Evolutionary conservation across 2,797 vertebrate species (phyloP), one percentile per base, ranked within the genome.

Genomic region (Halcyon leucocephala): DNA sequence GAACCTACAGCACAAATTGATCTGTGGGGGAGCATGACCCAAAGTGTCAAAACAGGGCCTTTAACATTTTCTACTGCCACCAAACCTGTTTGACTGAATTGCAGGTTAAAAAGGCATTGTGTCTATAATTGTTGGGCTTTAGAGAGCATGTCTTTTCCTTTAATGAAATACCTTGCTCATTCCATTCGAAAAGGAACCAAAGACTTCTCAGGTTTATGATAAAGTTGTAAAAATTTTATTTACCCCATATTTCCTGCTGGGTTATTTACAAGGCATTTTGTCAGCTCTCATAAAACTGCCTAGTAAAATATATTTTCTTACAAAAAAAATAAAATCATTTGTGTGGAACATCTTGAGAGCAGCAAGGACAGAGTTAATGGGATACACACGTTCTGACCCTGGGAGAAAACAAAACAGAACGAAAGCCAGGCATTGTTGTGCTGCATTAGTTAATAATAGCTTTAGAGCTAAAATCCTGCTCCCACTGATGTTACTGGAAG

Each of bases 241-340:
- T 97, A 96, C 96, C 95, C 96, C 94, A 95, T 97, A 97, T 97
- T 97, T 97, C 97, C 97, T 97, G 97, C 97, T 97, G 97, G 97
- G 97, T 97, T 97, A 97, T 97, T 97, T 97, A 97, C 29, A 89
- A 97, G 97, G 96, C 96, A 96, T 97, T 97, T 97, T 97, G 97
- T 97, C 97, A 97, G 93, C 86, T 97, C 97, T 94, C 97, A 97
- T 97, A 97, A 97, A 97, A 95, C 97, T 97, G 97, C 97, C 97
- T 97, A 97, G 83, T 97, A 97, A 97, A 97, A 97, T 96, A 94
- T 96, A 97, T 97, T 97, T 97, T 97, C 97, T 97, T 97, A 95
- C 96, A 97, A 92, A 96, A 97, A 97, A 97, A 97, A 97, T 58
- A 96, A 96, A 97, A 96, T 95, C 57, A 84, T 97, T 97, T 96